Percentiles rank a stretch among this genome's conserved stretches.
Evolutionary conservation across 2,888 invertebrate species (phyloP).

Genomic region (Hemicrepidius hirtus): DNA sequence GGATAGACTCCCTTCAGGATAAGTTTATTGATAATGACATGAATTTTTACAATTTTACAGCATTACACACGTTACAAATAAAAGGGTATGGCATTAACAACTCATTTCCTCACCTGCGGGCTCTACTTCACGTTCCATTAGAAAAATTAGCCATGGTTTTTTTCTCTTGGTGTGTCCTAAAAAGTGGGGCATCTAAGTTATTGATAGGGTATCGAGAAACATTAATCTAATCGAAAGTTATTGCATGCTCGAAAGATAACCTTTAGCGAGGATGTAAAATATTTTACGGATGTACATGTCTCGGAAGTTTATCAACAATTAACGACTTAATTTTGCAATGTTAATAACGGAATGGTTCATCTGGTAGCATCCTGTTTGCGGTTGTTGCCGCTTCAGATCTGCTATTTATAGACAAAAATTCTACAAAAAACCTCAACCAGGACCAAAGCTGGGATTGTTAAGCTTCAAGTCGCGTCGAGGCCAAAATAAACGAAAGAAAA

Average conservation of each 20-base stretch:
- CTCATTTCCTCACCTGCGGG: too few species aligned
- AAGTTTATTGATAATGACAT: too few species aligned
- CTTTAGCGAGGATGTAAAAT: conserved; percentile 5
- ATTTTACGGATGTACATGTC: conserved; percentile 5
- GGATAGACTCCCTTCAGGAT: too few species aligned
- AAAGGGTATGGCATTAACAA: too few species aligned
- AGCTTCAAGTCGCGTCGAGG: neutral
- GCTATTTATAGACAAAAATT: conserved; percentile 16
- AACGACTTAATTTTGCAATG: neutral
- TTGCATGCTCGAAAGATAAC: conserved; percentile 15
- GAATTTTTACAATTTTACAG: too few species aligned
- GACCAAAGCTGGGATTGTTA: conserved; percentile 16
- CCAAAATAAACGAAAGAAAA: conserved; percentile 21
- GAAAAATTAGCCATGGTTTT: too few species aligned
- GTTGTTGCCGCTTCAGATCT: neutral
- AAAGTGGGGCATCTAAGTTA: too few species aligned
- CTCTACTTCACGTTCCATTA: too few species aligned
- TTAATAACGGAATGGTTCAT: neutral
- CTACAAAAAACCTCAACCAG: neutral
- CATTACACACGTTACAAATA: too few species aligned
- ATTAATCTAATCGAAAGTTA: too few species aligned
- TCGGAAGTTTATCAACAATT: conserved; percentile 8
- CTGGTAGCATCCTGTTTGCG: conserved; percentile 12
- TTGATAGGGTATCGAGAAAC: too few species aligned
- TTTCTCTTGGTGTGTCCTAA: too few species aligned